Conservation (phyloP, 1,140 invertebrate genomes). For the Venturia canescens region DNA sequence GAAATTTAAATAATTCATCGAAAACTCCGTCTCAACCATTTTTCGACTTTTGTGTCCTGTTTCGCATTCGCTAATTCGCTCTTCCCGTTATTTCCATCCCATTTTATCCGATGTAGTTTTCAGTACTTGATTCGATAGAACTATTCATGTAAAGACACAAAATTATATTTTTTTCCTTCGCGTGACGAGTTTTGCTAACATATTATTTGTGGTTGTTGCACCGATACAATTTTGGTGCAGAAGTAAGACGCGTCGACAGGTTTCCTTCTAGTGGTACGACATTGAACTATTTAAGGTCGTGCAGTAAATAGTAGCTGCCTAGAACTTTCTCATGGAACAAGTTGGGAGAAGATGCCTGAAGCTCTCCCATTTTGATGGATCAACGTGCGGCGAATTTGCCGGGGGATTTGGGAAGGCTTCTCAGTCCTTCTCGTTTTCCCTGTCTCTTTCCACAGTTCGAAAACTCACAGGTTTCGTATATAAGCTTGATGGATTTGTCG, state of each 20-base stretch:
- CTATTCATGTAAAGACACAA: no score
- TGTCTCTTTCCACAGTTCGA: background rate
- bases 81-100: no score
- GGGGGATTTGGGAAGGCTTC: background rate
- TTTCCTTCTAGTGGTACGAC: background rate
- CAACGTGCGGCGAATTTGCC: slow-evolving; percentile 10
- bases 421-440: background rate
- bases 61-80: no score
- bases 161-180: no score
- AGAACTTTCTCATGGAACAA: slow-evolving; percentile 7
- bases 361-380: slow-evolving; percentile 25
- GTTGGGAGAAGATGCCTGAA: background rate
- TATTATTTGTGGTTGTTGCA: background rate
- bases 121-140: no score
- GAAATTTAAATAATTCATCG: no score
- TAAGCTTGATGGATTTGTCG: slow-evolving; percentile 42
- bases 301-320: background rate
- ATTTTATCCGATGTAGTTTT: no score
- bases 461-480: slow-evolving; percentile 2
- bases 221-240: background rate
- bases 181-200: no score
- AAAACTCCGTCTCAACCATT: no score
- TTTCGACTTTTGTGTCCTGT: no score
- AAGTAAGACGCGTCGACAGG: background rate
- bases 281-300: slow-evolving; percentile 8